Percentiles rank a stretch among this genome's conserved stretches.
Conservation (phyloP, 2,797 vertebrate species). For the Geotrypetes seraphini region DNA sequence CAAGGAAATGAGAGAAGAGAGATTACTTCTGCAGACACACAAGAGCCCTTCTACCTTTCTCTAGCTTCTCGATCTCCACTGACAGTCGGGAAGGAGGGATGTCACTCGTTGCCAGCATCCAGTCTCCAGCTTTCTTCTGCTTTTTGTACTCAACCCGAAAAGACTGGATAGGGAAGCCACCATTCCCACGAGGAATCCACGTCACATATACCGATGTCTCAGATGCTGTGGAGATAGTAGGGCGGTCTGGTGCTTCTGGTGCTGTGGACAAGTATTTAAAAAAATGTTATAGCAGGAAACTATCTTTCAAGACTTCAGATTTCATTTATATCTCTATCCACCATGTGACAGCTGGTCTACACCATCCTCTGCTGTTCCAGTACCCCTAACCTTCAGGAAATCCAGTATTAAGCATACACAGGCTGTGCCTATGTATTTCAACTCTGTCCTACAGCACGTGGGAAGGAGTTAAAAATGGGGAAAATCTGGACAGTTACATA, state of each 20-base stretch:
- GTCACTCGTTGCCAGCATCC: constrained; percentile 82
- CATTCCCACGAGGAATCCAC: constrained; percentile 96
- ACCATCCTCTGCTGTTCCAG: no score
- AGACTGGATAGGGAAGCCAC: constrained; percentile 90
- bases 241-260: constrained; percentile 93
- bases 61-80: constrained; percentile 84
- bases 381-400: no score
- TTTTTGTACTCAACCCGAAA: constrained; percentile 93
- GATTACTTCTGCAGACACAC: no score
- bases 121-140: constrained; percentile 82
- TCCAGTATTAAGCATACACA: no score
- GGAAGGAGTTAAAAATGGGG: no score
- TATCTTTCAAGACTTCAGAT: not conserved
- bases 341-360: not conserved
- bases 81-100: constrained; percentile 91
- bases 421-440: no score
- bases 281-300: not conserved
- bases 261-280: no score
- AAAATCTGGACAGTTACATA: no score
- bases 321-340: not conserved
- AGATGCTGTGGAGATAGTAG: constrained; percentile 89
- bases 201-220: constrained; percentile 93
- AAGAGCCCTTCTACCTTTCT: constrained; percentile 79
- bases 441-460: no score
- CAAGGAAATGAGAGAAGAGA: no score